Conservation (phyloP, 2,888 invertebrate genomes). For the Apocheima hispidaria region DNA sequence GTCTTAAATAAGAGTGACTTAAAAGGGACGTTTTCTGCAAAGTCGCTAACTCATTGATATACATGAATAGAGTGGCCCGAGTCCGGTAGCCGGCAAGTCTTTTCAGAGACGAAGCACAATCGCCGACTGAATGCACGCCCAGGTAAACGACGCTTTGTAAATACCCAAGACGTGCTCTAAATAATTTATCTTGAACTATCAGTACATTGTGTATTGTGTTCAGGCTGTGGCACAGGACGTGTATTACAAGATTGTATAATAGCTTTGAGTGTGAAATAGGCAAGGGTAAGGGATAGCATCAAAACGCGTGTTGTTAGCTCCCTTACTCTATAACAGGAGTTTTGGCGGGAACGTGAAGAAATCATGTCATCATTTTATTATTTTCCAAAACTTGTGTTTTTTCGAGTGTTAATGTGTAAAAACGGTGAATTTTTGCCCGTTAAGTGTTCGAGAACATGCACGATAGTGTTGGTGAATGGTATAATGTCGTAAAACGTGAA, state of each 20-base stretch:
- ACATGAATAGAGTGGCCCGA: conserved; percentile 80
- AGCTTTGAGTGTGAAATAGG: neutral
- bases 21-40: conserved; percentile 61
- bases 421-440: no score
- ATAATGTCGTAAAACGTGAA: no score
- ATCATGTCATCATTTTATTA: no score
- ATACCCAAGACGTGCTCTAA: conserved; percentile 27
- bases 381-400: no score
- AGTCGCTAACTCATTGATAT: conserved; percentile 71
- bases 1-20: conserved; percentile 11
- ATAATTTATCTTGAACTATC: conserved; percentile 10
- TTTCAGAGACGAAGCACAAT: conserved; percentile 76
- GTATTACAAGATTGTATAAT: neutral
- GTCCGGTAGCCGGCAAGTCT: conserved; percentile 66
- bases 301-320: no score
- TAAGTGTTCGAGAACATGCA: no score
- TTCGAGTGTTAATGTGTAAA: no score
- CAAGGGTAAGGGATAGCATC: no score
- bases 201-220: neutral
- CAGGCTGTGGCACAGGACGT: neutral
- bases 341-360: no score
- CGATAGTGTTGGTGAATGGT: no score
- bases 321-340: no score
- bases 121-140: conserved; percentile 60
- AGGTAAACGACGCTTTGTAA: conserved; percentile 58